Evolutionary conservation across 2,888 invertebrate species (phyloP).

Genomic region (Pollenia labialis): DNA sequence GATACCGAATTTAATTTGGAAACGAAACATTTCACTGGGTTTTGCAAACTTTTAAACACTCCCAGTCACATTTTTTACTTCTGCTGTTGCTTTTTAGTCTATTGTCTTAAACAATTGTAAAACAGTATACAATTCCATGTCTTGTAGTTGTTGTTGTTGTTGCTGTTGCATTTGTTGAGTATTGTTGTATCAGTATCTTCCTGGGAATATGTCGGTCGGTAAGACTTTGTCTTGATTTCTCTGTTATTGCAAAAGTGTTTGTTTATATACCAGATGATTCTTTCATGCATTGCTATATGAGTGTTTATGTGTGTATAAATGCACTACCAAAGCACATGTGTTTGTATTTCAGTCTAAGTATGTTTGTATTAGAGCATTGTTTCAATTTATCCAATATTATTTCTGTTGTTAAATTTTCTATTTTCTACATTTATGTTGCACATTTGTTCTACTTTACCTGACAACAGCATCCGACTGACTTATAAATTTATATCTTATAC

Average conservation of each 20-base stretch:
- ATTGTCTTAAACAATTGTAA: slow-evolving; percentile 47
- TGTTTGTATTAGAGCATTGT: slow-evolving; percentile 47
- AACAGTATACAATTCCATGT: slow-evolving; percentile 8
- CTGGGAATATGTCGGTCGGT: slow-evolving; percentile 41
- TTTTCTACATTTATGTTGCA: slow-evolving; percentile 14
- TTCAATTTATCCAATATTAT: slow-evolving; percentile 60
- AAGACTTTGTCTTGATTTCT: slow-evolving; percentile 36
- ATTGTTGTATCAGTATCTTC: slow-evolving; percentile 24
- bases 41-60: not conserved
- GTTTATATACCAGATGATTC: slow-evolving; percentile 46
- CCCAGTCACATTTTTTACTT: not conserved
- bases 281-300: not conserved
- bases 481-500: slow-evolving; percentile 92
- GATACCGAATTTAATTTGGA: too few species aligned
- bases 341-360: not conserved
- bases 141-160: not conserved
- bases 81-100: slow-evolving; percentile 25
- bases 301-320: slow-evolving; percentile 5
- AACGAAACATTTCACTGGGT: slow-evolving; percentile 12
- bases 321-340: not conserved
- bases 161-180: slow-evolving; percentile 11
- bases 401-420: slow-evolving; percentile 46
- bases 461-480: slow-evolving; percentile 92
- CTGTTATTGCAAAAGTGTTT: not conserved
- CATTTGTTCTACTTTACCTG: slow-evolving; percentile 83